Conservation (phyloP, 2,113 vertebrate genomes). For the Dermatemys mawii region DNA sequence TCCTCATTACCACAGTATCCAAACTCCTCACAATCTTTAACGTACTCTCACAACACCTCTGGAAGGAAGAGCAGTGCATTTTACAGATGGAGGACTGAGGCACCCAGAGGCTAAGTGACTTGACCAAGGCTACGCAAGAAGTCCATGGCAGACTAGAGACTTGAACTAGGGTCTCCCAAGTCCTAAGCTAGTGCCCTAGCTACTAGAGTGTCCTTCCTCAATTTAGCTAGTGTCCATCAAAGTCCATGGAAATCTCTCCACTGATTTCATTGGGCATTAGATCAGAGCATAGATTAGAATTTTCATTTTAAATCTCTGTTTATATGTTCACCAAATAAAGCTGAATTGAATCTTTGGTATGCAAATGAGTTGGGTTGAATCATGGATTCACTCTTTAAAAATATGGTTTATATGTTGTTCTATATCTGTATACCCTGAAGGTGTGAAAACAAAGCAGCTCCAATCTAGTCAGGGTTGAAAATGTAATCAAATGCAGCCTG, state of each 20-base stretch:
- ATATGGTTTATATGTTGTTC: neutral
- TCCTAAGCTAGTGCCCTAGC: neutral
- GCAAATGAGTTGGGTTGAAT: neutral
- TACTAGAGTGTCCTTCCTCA: neutral
- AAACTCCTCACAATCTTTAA: neutral
- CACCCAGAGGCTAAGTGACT: neutral
- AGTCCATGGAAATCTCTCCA: rapidly evolving
- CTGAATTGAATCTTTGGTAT: neutral
- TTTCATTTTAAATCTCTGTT: neutral
- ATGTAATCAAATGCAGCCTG: constrained; percentile 39
- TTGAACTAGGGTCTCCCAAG: neutral
- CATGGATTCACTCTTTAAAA: neutral
- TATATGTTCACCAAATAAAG: neutral
- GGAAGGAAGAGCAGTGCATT: neutral
- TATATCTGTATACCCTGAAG: neutral
- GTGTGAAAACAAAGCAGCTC: neutral
- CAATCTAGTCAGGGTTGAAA: neutral
- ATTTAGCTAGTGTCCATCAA: neutral
- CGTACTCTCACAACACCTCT: neutral
- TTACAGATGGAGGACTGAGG: neutral
- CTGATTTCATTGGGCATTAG: neutral
- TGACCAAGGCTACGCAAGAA: neutral
- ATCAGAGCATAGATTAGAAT: neutral
- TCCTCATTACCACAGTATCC: neutral
- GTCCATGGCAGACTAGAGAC: neutral